Evolutionary conservation across 2,113 vertebrate genomes (phyloP).

Genomic region (Sciurus niger): DNA sequence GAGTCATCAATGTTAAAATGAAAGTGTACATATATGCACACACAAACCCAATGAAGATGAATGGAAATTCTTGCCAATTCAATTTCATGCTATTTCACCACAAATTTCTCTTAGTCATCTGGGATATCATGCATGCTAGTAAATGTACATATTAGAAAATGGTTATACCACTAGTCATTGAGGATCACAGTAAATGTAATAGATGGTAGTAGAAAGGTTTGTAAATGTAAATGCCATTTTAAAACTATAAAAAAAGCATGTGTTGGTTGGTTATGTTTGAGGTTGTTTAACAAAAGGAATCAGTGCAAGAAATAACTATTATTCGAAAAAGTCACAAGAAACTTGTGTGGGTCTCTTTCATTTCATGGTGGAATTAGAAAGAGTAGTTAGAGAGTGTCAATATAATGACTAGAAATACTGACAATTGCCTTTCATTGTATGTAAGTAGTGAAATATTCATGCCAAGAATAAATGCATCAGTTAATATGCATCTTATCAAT

Average conservation of each 20-base stretch:
- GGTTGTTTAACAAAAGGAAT: conserved; percentile 4
- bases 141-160: conserved; percentile 53
- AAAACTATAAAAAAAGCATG: not conserved
- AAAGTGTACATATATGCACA: not conserved
- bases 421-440: not conserved
- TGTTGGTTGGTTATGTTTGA: not conserved
- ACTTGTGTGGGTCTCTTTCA: not conserved
- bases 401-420: not conserved
- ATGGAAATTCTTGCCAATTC: conserved; percentile 47
- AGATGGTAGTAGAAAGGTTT: conserved; percentile 6
- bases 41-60: not conserved
- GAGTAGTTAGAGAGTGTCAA: not conserved
- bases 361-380: not conserved
- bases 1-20: conserved; percentile 17
- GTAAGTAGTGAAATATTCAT: not conserved
- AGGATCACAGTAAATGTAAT: conserved; percentile 18
- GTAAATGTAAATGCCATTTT: conserved; percentile 10
- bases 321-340: conserved; percentile 7
- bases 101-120: conserved; percentile 46
- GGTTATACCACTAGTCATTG: not conserved
- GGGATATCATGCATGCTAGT: not conserved
- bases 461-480: not conserved
- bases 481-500: not conserved
- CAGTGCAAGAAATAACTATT: conserved; percentile 15
- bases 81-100: conserved; percentile 47